phyloP scores from a whole-genome alignment of 2,797 vertebrate genomes.

The Scomberomorus guttatus region DNA sequence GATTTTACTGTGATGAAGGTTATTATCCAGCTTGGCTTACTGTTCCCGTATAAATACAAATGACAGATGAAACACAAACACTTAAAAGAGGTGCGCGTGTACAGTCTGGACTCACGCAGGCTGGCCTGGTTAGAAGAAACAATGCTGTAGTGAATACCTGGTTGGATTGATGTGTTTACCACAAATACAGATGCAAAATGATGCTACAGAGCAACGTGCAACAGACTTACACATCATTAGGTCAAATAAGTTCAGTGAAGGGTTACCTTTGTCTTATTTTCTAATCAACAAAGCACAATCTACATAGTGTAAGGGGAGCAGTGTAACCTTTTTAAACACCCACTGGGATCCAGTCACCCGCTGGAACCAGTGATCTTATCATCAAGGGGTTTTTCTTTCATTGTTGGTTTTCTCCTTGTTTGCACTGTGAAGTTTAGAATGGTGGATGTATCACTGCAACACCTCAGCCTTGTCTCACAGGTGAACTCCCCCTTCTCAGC shows the following conservation, averaged over 20 bases:
- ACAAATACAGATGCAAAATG: slow-evolving; percentile 69
- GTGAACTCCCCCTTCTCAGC: slow-evolving; percentile 54
- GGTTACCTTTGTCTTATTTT: slow-evolving; percentile 84
- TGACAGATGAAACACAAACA: slow-evolving; percentile 40
- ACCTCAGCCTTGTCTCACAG: slow-evolving; percentile 74
- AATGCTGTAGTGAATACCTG: slow-evolving; percentile 54
- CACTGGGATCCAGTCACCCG: slow-evolving; percentile 65
- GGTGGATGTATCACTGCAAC: slow-evolving; percentile 79
- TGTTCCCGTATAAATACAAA: slow-evolving; percentile 65
- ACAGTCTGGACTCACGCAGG: slow-evolving; percentile 65
- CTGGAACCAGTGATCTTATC: slow-evolving; percentile 80
- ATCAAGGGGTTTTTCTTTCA: slow-evolving; percentile 76
- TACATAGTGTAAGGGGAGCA: slow-evolving; percentile 79
- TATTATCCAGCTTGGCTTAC: slow-evolving; percentile 65
- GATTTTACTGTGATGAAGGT: slow-evolving; percentile 79
- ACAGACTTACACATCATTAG: slow-evolving; percentile 80
- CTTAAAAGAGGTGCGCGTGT: slow-evolving; percentile 32
- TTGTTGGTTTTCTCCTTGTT: slow-evolving; percentile 84
- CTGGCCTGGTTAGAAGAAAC: slow-evolving; percentile 63
- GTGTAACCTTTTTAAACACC: slow-evolving; percentile 78
- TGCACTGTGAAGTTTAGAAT: slow-evolving; percentile 87
- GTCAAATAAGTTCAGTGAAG: slow-evolving; percentile 74
- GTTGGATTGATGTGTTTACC: slow-evolving; percentile 73
- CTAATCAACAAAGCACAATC: slow-evolving; percentile 90
- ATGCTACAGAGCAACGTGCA: slow-evolving; percentile 67